Evolutionary conservation across 2,797 vertebrate species (phyloP), one percentile per base, ranked within the genome.

Genomic region (Thripadectes ignobilis): DNA sequence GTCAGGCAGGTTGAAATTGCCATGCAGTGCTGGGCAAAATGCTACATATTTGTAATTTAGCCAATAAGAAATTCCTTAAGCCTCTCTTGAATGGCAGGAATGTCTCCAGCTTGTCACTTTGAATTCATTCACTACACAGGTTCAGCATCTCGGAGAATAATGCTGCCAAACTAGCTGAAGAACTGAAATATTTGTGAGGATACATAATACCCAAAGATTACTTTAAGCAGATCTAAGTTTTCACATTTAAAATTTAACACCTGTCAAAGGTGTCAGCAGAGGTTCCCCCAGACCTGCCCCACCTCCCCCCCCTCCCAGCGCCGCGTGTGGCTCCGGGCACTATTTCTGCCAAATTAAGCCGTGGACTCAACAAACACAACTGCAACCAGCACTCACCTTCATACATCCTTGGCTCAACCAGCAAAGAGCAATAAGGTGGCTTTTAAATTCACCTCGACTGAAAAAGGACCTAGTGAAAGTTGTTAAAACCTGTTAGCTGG

Each of bases 61-160:
- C 98, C 98, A 99, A 97, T 97, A 98, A 99, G 98, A 98, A 99
- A 99, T 98, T 98, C 98, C 97, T 98, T 99, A 99, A 99, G 98
- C 98, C 98, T 98, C 97, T 96, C 97, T 94, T 98, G 98, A 98
- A 98, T 98, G 97, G 97, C 98, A 98, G 96, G 98, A 98, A 98
- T 98, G 97, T 98, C 98, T 98, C 97, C 96, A 98, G 98, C 98
- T 98, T 98, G 98, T 98, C 98, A 97, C 98, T 98, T 98, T 98
- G 91, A 97, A 98, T 98, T 97, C 95, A 95, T 96, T 98, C 96
- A 98, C 94, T 65, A 29, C 83, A 84, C 92, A 95, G 96, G 95
- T 97, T 98, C 96, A 97, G 95, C 85, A 91, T 93, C 95, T 96
- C 38, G 2, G 79, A 96, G 97, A 97, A 97, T 95, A 97, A 97